These are phyloP conservation scores for Solenopsis fugax DNA, from an alignment of 1,140 invertebrate species.

Conservation along the genomic window DNA sequence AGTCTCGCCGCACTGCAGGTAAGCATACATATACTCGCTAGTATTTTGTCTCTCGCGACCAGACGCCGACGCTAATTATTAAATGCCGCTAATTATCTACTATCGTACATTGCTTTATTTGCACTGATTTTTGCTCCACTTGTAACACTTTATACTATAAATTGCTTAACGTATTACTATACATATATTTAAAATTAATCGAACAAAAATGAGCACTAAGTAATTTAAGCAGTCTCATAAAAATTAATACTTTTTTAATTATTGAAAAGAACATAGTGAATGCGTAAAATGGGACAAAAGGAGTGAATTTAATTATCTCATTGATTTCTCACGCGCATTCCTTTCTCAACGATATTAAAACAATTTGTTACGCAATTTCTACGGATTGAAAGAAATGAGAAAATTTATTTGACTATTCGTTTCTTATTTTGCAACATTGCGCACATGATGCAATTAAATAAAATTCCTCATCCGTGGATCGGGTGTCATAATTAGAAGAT, in stretches of 20 bases:
- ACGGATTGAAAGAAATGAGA: neutral
- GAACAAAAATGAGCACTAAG: neutral
- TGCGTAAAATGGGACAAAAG: neutral
- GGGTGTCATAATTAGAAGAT: conserved; percentile 44
- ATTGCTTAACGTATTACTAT: neutral
- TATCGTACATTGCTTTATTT: neutral
- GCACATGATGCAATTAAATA: neutral
- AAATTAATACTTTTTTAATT: conserved; percentile 15
- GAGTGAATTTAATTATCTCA: conserved; percentile 11
- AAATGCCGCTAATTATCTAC: conserved; percentile 22
- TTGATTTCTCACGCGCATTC: neutral
- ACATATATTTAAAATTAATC: neutral
- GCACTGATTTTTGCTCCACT: neutral
- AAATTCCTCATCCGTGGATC: neutral
- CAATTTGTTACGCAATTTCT: neutral
- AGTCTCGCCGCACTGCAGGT: conserved; percentile 90
- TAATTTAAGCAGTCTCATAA: neutral
- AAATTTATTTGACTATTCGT: conserved; percentile 3
- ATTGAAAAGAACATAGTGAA: neutral
- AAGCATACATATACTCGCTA: conserved; percentile 28
- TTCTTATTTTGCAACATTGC: neutral
- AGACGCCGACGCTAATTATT: neutral
- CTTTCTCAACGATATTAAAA: conserved; percentile 5
- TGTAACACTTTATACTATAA: neutral
- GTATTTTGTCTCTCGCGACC: neutral